Evolutionary conservation across 2,888 invertebrate genomes (phyloP).

Genomic region (Cryptocephalus primarius): DNA sequence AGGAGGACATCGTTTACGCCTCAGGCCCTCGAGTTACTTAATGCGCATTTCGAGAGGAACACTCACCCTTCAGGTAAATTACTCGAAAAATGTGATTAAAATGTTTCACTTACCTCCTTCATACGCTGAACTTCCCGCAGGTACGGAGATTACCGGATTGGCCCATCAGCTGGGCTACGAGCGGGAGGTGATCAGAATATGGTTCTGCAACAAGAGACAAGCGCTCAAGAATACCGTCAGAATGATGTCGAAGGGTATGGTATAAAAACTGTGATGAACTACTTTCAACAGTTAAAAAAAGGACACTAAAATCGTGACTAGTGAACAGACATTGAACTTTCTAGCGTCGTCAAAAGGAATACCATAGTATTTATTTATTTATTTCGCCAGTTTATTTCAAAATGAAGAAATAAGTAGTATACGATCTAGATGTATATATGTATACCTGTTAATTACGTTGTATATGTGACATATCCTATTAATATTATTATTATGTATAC

Average conservation of each 20-base stretch:
- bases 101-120: too few species aligned
- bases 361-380: too few species aligned
- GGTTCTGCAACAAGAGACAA: slow-evolving; percentile 99
- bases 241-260: slow-evolving; percentile 85
- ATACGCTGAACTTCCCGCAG: slow-evolving; percentile 39
- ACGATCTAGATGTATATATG: background rate
- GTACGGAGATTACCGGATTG: slow-evolving; percentile 91
- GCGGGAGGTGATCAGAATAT: slow-evolving; percentile 94
- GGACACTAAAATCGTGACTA: too few species aligned
- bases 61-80: slow-evolving; percentile 91
- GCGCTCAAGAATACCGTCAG: slow-evolving; percentile 95
- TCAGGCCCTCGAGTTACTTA: slow-evolving; percentile 86
- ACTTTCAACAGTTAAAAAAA: slow-evolving; percentile 3
- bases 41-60: slow-evolving; percentile 92
- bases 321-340: too few species aligned
- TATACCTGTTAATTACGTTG: too few species aligned
- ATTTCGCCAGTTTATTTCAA: too few species aligned
- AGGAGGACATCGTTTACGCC: slow-evolving; percentile 95
- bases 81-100: background rate
- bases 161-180: slow-evolving; percentile 95
- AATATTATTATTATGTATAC: background rate
- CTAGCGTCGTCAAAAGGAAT: too few species aligned
- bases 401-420: background rate
- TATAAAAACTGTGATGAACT: slow-evolving; percentile 37
- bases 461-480: background rate